A percentile compares a stretch with the other conserved stretches of the same genome.
These are phyloP conservation scores for Phoenicopterus ruber DNA, from an alignment of 2,113 vertebrate species.

Conservation along the genomic window DNA sequence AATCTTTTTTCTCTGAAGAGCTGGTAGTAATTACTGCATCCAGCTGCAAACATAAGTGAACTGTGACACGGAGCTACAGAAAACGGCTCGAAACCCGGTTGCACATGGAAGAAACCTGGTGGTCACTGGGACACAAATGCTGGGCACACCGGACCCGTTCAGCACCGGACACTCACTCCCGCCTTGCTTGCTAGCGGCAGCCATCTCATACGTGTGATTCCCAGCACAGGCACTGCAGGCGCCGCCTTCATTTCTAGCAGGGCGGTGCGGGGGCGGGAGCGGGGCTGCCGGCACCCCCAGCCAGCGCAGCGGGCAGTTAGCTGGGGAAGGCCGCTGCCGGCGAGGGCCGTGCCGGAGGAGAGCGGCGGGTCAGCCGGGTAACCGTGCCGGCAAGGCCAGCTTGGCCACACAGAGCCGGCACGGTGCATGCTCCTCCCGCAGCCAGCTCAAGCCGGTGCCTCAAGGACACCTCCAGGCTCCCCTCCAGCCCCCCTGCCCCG, in stretches of 20 bases:
- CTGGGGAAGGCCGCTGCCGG: background rate
- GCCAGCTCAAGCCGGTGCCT: background rate
- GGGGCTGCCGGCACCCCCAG: background rate
- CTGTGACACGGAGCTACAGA: background rate
- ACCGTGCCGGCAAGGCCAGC: rapidly evolving
- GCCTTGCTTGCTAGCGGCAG: background rate
- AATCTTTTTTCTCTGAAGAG: background rate
- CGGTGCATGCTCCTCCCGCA: background rate
- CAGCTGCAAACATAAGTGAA: background rate
- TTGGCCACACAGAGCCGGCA: background rate
- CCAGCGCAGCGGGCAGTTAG: background rate
- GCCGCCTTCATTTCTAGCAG: background rate
- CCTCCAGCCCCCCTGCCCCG: background rate
- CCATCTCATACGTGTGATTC: background rate
- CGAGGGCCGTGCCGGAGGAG: background rate
- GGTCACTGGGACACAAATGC: background rate
- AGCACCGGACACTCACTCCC: background rate
- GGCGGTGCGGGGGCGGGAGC: background rate
- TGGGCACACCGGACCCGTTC: background rate
- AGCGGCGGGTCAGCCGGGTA: background rate
- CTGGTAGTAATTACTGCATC: background rate
- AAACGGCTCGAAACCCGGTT: background rate
- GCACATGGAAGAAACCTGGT: background rate
- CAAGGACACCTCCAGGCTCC: background rate
- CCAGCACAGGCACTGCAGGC: background rate